Base-by-base conservation (phyloP, 2,888 invertebrate genomes). In the Tinea semifulvella region DNA sequence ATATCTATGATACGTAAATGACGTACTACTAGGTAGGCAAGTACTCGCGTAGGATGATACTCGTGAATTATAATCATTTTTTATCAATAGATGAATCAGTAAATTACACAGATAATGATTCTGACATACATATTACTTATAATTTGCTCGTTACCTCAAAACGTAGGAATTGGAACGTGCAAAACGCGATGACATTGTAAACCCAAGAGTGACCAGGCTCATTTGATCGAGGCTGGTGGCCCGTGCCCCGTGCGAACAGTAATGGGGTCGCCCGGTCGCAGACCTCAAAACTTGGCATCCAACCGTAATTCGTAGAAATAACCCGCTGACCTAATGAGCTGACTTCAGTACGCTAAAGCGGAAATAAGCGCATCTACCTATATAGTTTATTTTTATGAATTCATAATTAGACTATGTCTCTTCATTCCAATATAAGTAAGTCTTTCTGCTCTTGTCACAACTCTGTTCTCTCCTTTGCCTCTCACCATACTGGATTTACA, bases 201-300 rank as follows among this genome's bases (percentile, higher is more conserved):
- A 31, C 31, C 31, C 31, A 11, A 31, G 13, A 31, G 14, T 31
- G 31, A 31, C 13, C 31, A 31, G n/a, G 31, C 31, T 31, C 31
- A 13, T 31, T 31, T 31, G 31, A 11, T 11, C 31, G 31, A 31
- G 13, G 13, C 31, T 31, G 31, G 31, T 31, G 31, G 31, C 31
- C 31, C 31, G 31, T 13, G 31, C 31, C 13, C 36, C 36, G 36
- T 18, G 36, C 18, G 36, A 16, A 10, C n/a, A 14, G 40, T 22
- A 40, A 40, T 40, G 40, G 40, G 40, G 40, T 22, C 40, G 40
- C 40, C 40, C 40, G 40, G 40, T 40, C 40, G 22, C 40, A 22
- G 40, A 40, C 40, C 40, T 40, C 40, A 40, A 40, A 40, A 40
- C 40, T 40, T 40, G 40, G 40, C 40, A 40, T 22, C 40, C 40